These are phyloP conservation scores for Cryptus viduatorius DNA, from an alignment of 2,888 invertebrate species.

Conservation along the genomic window DNA sequence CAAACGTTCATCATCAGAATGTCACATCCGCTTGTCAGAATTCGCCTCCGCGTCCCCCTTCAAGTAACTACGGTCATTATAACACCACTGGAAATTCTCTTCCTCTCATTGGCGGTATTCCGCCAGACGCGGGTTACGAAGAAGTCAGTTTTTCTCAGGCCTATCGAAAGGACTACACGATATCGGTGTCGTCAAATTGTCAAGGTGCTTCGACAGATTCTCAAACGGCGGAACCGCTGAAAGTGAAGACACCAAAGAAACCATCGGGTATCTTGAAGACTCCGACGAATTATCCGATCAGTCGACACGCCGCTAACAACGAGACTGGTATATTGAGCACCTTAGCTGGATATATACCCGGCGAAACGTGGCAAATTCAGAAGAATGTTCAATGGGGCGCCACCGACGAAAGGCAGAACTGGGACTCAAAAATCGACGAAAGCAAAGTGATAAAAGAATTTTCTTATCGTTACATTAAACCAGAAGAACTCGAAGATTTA, in stretches of 20 bases:
- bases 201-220: constrained; percentile 30
- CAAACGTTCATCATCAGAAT: constrained; percentile 41
- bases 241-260: constrained; percentile 72
- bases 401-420: constrained; percentile 78
- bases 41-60: constrained; percentile 21
- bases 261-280: constrained; percentile 80
- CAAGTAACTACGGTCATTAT: constrained; percentile 58
- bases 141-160: constrained; percentile 74
- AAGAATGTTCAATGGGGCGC: constrained; percentile 81
- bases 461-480: constrained; percentile 84
- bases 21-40: neutral
- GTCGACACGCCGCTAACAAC: constrained; percentile 68
- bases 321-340: constrained; percentile 71
- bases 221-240: constrained; percentile 45
- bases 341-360: constrained; percentile 71
- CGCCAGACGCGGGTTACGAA: constrained; percentile 81
- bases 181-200: constrained; percentile 29
- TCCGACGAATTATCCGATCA: constrained; percentile 72
- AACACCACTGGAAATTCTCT: constrained; percentile 32
- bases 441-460: constrained; percentile 83
- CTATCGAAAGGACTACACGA: constrained; percentile 34
- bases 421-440: constrained; percentile 81
- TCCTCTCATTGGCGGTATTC: constrained; percentile 72
- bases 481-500: constrained; percentile 72
- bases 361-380: constrained; percentile 76